Evolutionary conservation across 35 echinoderm and acorn worm genomes (phyloP).

Genomic region (Amphiura filiformis): DNA sequence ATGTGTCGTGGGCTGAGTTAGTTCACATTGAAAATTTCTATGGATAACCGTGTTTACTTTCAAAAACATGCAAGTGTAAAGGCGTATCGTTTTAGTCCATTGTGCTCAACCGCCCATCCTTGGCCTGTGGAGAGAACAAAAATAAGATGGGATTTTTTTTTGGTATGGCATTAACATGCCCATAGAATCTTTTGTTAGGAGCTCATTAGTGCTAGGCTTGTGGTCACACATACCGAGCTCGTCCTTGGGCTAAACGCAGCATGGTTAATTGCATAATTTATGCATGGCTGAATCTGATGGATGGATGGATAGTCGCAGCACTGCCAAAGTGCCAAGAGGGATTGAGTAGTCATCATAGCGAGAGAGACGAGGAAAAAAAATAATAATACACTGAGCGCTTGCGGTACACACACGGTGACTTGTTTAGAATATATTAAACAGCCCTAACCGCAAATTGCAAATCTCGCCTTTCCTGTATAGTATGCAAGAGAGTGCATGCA

Average conservation of each 20-base stretch:
- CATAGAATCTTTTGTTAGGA: background rate
- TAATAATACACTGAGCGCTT: too few species aligned
- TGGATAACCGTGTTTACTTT: background rate
- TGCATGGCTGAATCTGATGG: slow-evolving; percentile 5
- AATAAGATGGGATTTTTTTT: background rate
- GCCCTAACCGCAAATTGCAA: background rate
- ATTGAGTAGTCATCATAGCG: too few species aligned
- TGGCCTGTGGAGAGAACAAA: background rate
- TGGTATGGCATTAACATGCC: background rate
- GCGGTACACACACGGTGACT: background rate
- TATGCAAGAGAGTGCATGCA: background rate
- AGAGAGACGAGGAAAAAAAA: too few species aligned
- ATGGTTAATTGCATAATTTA: background rate
- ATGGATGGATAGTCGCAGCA: too few species aligned
- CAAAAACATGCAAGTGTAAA: background rate
- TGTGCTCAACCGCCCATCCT: background rate
- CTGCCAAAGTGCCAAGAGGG: too few species aligned
- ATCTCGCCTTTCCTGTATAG: background rate
- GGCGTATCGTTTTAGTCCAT: background rate
- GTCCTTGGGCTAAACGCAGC: background rate
- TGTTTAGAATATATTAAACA: background rate
- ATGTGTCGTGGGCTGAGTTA: background rate
- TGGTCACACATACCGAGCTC: background rate
- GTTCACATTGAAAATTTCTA: background rate
- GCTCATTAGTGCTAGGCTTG: background rate